Evolutionary conservation across 2,113 vertebrate genomes (phyloP), one percentile per base, ranked within the genome.

Genomic region (Strigops habroptila): DNA sequence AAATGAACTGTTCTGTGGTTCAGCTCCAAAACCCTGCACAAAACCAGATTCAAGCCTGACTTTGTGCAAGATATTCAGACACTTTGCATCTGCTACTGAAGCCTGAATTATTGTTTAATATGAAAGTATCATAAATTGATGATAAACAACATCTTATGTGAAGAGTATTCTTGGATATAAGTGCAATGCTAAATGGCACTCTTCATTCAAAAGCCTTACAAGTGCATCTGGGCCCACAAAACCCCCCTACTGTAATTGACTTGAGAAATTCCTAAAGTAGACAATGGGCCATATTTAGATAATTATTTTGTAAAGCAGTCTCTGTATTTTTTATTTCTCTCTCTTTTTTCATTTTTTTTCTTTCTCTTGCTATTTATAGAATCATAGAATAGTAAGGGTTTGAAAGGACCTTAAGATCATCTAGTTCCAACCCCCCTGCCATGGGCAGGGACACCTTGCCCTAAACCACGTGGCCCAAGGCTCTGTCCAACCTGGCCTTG

Each of bases 291-390:
- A 33, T 37, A 60, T 46, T 13, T 41, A 53, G 3, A 53, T 48
- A 43, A 7, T 28, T 46, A 19, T 59, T 83, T 60, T 68, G 39
- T 30, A 49, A 46, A 70, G 53, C 22, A 18, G 3, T 23, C 11
- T 48, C 43, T 52, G 7, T 14, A 14, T 9, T 81, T 27, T 69
- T 44, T 23, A 28, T 48, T 60, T 70, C 3, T 51, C 3, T 49
- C 12, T 63, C 2, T 51, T 2, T 75, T 2, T 19, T 7, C 53
- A 25, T 3, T 4, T 22, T 10, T 60, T 33, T 6, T 6, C 7
- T 21, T 60, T 25, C 37, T 53, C 39, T 70, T 52, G 35, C 18
- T 76, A 23, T 57, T 31, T 12, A 48, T n/a, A n/a, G n/a, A n/a
- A n/a, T n/a, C n/a, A n/a, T n/a, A n/a, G n/a, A n/a, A n/a, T n/a